Percentiles rank a stretch among this genome's conserved stretches.
phyloP scores from a whole-genome alignment of 2,888 invertebrate species.

The Thereva unica region DNA sequence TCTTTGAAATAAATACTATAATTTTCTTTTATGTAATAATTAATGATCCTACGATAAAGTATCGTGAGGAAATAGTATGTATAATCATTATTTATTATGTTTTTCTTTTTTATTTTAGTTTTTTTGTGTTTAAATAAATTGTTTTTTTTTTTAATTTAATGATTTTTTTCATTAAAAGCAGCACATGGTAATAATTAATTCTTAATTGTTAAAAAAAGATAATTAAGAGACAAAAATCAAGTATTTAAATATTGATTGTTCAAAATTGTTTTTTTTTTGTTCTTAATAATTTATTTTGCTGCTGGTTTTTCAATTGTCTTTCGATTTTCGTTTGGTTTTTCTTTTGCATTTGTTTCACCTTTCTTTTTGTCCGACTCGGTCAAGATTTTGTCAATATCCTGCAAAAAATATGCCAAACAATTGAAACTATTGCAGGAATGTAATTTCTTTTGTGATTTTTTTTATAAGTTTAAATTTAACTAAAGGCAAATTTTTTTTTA shows the following conservation, averaged over 20 bases:
- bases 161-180: constrained; percentile 22
- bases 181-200: constrained; percentile 25
- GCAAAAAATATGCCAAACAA: constrained; percentile 52
- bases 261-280: constrained; percentile 8
- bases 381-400: constrained; percentile 57
- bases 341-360: constrained; percentile 44
- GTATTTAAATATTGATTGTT: constrained; percentile 21
- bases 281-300: constrained; percentile 36
- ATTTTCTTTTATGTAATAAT: constrained; percentile 14
- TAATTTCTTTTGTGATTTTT: constrained; percentile 13
- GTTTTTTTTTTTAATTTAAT: constrained; percentile 10
- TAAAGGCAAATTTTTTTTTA: constrained; percentile 17
- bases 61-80: constrained; percentile 18
- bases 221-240: constrained; percentile 7
- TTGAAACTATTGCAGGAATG: constrained; percentile 37
- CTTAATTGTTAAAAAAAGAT: background rate
- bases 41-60: constrained; percentile 30
- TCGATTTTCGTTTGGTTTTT: constrained; percentile 36
- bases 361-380: constrained; percentile 52
- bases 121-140: background rate
- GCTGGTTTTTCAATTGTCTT: constrained; percentile 39
- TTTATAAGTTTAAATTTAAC: constrained; percentile 30
- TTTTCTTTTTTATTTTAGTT: background rate
- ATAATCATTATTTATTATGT: background rate
- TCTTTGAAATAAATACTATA: constrained; percentile 22